Percentiles rank a stretch among this genome's conserved stretches.
These are phyloP conservation scores for Petrocephalus sullivani DNA, from an alignment of 2,797 vertebrate genomes.

Conservation along the genomic window DNA sequence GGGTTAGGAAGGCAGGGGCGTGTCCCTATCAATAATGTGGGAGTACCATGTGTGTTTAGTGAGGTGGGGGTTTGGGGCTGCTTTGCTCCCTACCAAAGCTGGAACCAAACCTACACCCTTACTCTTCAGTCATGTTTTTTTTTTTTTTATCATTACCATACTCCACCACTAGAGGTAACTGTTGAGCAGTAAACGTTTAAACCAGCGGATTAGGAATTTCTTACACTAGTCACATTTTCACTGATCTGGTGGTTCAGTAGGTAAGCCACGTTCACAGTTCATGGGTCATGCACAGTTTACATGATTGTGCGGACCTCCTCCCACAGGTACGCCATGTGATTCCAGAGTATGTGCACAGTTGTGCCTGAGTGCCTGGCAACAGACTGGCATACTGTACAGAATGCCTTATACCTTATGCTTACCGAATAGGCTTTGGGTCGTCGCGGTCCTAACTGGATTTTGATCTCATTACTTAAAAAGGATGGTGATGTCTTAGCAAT, in stretches of 20 bases:
- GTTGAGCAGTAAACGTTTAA: constrained; percentile 12
- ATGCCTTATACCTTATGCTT: background rate
- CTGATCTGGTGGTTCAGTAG: background rate
- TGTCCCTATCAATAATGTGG: background rate
- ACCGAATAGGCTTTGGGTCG: background rate
- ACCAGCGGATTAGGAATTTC: background rate
- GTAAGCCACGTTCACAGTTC: background rate
- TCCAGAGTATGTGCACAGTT: background rate
- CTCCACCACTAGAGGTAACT: constrained; percentile 7
- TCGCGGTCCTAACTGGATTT: background rate
- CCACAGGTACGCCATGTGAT: background rate
- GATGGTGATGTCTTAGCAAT: background rate
- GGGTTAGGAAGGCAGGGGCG: background rate
- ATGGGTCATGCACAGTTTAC: background rate
- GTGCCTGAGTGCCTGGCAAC: background rate
- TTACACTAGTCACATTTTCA: background rate
- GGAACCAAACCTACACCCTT: background rate
- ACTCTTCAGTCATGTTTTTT: background rate
- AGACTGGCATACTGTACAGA: background rate
- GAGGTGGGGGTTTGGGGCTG: background rate
- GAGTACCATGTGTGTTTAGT: background rate
- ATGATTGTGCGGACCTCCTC: background rate
- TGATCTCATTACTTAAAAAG: background rate
- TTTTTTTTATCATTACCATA: background rate
- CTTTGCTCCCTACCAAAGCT: background rate